phyloP scores from a whole-genome alignment of 2,888 invertebrate species.

The Xylota segnis region DNA sequence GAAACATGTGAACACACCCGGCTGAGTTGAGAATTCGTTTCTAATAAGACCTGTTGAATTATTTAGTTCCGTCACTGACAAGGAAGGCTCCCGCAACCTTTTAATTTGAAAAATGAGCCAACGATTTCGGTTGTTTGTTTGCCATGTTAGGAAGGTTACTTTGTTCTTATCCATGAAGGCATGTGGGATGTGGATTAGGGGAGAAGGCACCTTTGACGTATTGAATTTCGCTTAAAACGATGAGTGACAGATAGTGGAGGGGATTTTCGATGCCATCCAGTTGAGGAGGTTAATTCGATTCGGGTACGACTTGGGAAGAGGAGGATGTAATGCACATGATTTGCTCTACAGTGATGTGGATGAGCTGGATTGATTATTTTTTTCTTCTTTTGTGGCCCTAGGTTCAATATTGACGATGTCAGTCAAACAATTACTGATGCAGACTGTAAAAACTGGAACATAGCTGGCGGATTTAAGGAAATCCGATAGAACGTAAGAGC shows the following conservation, averaged over 20 bases:
- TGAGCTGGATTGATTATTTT: neutral
- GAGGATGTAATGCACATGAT: constrained; percentile 23
- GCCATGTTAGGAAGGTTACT: constrained; percentile 9
- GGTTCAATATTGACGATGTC: no score
- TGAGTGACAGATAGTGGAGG: constrained; percentile 29
- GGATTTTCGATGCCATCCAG: constrained; percentile 40
- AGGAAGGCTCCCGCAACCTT: constrained; percentile 12
- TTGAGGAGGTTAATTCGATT: constrained; percentile 42
- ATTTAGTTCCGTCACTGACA: constrained; percentile 27
- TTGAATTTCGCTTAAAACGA: constrained; percentile 32
- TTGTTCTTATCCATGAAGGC: neutral
- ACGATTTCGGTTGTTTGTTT: neutral
- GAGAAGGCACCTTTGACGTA: constrained; percentile 12
- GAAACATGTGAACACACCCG: constrained; percentile 18
- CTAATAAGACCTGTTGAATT: constrained; percentile 53
- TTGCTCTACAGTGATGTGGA: neutral
- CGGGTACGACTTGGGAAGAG: constrained; percentile 1
- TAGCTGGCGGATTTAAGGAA: no score
- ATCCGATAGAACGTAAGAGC: no score
- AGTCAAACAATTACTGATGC: no score
- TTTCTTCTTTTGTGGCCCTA: no score
- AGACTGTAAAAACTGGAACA: no score
- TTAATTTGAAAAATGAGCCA: constrained; percentile 44
- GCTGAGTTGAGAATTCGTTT: constrained; percentile 31
- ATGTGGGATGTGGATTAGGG: neutral